Conservation (phyloP, 2,797 vertebrate genomes). For the Gambusia yucatana region DNA sequence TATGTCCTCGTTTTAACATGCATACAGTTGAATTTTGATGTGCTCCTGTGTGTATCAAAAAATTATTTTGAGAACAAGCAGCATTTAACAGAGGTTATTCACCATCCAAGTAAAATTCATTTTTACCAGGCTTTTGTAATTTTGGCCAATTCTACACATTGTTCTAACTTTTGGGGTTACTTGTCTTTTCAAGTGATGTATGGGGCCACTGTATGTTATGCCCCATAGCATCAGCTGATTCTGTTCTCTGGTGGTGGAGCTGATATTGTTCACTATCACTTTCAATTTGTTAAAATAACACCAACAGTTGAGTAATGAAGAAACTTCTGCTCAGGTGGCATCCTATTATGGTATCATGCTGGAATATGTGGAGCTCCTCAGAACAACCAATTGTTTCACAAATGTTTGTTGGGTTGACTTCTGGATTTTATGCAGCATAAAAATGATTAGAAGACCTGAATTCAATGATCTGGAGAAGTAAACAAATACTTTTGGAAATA, state of each 20-base stretch:
- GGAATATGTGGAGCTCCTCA: background rate
- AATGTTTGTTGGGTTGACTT: background rate
- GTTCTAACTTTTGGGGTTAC: background rate
- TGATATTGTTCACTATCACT: background rate
- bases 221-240: background rate
- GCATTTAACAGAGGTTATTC: slow-evolving; percentile 2
- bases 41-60: background rate
- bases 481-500: background rate
- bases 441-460: background rate
- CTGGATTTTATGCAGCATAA: background rate
- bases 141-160: background rate
- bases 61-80: background rate
- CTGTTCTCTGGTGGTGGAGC: background rate
- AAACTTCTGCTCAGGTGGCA: background rate
- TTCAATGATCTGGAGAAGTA: background rate
- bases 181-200: background rate
- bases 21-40: background rate
- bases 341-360: background rate
- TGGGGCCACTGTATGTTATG: background rate
- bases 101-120: background rate
- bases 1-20: background rate
- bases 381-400: background rate
- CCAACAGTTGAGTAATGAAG: background rate
- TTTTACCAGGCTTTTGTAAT: background rate
- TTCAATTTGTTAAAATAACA: background rate